A percentile compares a stretch with the other conserved stretches of the same genome.
Conservation (phyloP, 2,797 vertebrate genomes). For the Rhynchotus rufescens region DNA sequence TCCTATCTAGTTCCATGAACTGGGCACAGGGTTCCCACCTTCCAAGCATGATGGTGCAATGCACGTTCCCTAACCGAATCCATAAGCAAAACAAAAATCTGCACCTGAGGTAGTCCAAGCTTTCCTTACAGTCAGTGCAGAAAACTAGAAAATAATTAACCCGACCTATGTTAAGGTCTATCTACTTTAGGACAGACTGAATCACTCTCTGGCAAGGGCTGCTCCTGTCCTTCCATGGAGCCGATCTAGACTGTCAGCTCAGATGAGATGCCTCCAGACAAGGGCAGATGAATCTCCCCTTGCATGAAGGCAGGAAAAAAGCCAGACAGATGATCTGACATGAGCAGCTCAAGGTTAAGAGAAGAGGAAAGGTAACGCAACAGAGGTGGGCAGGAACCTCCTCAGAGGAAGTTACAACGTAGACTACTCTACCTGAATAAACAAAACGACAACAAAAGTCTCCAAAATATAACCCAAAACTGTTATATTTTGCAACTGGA, state of each 20-base stretch:
- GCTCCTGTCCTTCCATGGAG: not conserved
- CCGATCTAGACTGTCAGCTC: conserved; percentile 68
- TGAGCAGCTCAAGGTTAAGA: not conserved
- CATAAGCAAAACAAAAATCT: not conserved
- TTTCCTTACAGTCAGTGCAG: not conserved
- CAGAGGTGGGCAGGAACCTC: not conserved
- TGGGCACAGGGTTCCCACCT: not conserved
- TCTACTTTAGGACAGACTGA: conserved; percentile 30
- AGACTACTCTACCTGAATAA: not conserved
- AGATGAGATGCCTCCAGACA: not conserved
- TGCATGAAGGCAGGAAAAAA: not conserved
- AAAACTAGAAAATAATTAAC: not conserved
- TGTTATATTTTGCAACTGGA: not conserved
- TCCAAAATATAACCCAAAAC: not conserved
- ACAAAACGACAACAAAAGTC: not conserved
- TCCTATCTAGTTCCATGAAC: not conserved
- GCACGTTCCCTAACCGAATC: rapidly evolving
- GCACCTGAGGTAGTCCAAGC: not conserved
- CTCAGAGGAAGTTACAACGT: not conserved
- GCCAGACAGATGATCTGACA: conserved; percentile 16
- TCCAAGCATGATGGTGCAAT: not conserved
- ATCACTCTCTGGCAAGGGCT: conserved; percentile 48
- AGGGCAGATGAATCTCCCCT: conserved; percentile 46
- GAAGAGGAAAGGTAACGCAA: not conserved
- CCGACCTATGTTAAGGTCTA: conserved; percentile 10